Evolutionary conservation across 2,797 vertebrate genomes (phyloP), one percentile per base, ranked within the genome.

Genomic region (Syngnathus acus): DNA sequence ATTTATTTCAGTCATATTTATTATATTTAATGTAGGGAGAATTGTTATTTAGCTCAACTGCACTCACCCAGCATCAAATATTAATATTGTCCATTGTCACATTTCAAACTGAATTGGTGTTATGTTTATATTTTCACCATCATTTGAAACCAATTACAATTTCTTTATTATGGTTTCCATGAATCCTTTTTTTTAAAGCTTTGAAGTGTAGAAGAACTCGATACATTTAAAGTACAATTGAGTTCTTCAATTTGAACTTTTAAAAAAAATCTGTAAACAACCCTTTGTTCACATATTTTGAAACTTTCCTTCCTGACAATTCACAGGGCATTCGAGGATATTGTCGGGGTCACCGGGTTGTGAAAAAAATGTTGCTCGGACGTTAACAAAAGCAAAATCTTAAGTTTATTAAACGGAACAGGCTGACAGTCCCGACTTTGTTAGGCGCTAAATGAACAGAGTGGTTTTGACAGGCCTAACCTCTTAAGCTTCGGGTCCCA

Each of bases 381-480:
- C 82, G 50, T 72, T 78, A 79, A 88, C 86, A 90, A 89, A 89
- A 85, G 86, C 21, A 89, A 82, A 91, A 86, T 92, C 89, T 81
- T 89, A 91, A 92, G 90, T 94, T 95, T 93, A 93, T 92, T 93
- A 86, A 92, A 93, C 88, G 92, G 94, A 94, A 91, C 91, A 90
- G 92, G 87, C 92, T 90, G 93, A 92, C 93, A 89, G 89, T 84
- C 90, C 89, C 83, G 90, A 95, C 92, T 95, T 95, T 93, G 93
- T 95, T 94, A 95, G 92, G 93, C 92, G 92, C 88, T 94, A 90
- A 94, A 92, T 93, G 93, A 95, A 92, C 93, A 95, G 93, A 97
- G 93, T 94, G 93, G 92, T 95, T 95, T 92, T 95, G 95, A 97
- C 95, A 95, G 93, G 92, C 91, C 93, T 94, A 95, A 94, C 95